A percentile compares a stretch with the other conserved stretches of the same genome.
Conservation (phyloP, 1,140 invertebrate genomes). For the Musca domestica region DNA sequence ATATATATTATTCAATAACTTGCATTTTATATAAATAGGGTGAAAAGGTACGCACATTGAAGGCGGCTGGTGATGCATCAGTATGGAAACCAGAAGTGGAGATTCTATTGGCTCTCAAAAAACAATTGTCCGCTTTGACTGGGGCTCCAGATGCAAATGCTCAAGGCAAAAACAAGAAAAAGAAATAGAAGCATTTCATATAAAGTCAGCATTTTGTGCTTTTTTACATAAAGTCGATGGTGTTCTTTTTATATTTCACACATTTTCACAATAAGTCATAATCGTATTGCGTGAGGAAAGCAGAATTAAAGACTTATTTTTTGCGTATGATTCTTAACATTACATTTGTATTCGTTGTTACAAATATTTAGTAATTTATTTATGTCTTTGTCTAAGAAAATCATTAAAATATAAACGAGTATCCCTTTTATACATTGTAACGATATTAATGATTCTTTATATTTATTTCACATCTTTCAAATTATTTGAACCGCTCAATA, state of each 20-base stretch:
- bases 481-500: too few species aligned
- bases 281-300: neutral
- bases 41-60: constrained; percentile 71
- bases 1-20: neutral
- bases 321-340: neutral
- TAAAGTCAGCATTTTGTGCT: neutral
- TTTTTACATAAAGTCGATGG: neutral
- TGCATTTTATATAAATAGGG: constrained; percentile 58
- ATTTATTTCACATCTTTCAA: too few species aligned
- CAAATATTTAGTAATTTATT: too few species aligned
- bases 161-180: constrained; percentile 54
- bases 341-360: too few species aligned
- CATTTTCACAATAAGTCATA: neutral
- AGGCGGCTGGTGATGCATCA: constrained; percentile 67
- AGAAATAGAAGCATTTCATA: constrained; percentile 37
- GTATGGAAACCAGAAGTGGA: constrained; percentile 76
- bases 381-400: too few species aligned
- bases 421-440: too few species aligned
- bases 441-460: too few species aligned
- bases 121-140: constrained; percentile 61
- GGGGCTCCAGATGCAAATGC: constrained; percentile 51
- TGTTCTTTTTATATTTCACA: neutral
- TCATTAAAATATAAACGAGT: too few species aligned
- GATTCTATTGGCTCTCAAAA: constrained; percentile 71
- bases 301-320: neutral